Base-by-base conservation (phyloP, 2,888 invertebrate species). In the Agriotes lineatus region DNA sequence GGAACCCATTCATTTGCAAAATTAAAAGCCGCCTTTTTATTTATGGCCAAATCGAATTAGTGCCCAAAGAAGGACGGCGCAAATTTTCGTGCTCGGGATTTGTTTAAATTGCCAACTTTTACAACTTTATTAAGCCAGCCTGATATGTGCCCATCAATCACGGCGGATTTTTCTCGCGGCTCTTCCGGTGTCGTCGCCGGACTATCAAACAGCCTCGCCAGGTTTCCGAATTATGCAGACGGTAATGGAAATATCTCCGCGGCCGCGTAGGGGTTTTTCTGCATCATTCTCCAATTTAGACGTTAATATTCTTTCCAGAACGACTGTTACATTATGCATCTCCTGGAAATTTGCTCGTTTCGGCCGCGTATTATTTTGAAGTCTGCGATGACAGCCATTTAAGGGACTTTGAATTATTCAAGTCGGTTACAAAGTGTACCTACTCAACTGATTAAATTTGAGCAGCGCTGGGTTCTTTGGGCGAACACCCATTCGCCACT, bases 121-220 rank as follows among this genome's bases (percentile, higher is more conserved):
- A 20, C 44, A 44, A 18, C 44, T 44, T 10, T 19, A 44, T 44
- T 44, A 44, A 20, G n/a, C n/a, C 12, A 14, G 39, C 16, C 2
- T n/a, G 37, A n/a, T 42, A 18, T 42, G 44, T 44, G 9, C 44
- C 18, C 19, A 44, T 44, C 44, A 19, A 44, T 44, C 19, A 44
- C n/a, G 19, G 20, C 18, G 10, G 19, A 20, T 5, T 12, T 37
- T 37, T 37, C 1, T n/a, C 37, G 14, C 10, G 9, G 19, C 20
- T 44, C 20, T 20, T 10, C 20, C 6, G 9, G n/a, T 44, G 10
- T 19, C 6, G 44, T n/a, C 44, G 10, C n/a, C n/a, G n/a, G n/a
- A n/a, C n/a, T n/a, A n/a, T n/a, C n/a, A n/a, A n/a, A n/a, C n/a
- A n/a, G n/a, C n/a, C n/a, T n/a, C n/a, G n/a, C n/a, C n/a, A 44